phyloP scores from a whole-genome alignment of 2,797 vertebrate species.

The Phataginus tricuspis region DNA sequence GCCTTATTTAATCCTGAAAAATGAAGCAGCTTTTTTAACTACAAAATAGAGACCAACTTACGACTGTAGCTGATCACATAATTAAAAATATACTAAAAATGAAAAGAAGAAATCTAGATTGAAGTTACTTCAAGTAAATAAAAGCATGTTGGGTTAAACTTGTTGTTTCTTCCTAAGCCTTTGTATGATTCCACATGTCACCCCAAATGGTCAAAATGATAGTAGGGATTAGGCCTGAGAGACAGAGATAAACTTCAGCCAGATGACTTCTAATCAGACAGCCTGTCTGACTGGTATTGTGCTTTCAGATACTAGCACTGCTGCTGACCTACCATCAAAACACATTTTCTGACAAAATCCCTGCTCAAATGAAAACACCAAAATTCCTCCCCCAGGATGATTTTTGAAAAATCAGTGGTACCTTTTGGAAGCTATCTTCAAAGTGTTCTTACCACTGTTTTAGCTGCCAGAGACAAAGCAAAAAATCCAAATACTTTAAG shows the following conservation, averaged over 20 bases:
- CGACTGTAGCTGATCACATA: slow-evolving; percentile 72
- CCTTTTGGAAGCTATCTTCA: slow-evolving; percentile 80
- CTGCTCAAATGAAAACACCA: slow-evolving; percentile 76
- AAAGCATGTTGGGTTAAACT: slow-evolving; percentile 78
- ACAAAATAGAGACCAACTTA: slow-evolving; percentile 70
- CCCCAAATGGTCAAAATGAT: slow-evolving; percentile 71
- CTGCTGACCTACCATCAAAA: slow-evolving; percentile 69
- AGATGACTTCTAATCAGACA: slow-evolving; percentile 61
- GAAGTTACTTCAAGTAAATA: slow-evolving; percentile 79
- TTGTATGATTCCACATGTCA: slow-evolving; percentile 79
- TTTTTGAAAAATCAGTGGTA: slow-evolving; percentile 78
- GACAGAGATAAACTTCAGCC: slow-evolving; percentile 56
- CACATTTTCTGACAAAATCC: slow-evolving; percentile 72
- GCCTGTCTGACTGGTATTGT: slow-evolving; percentile 69
- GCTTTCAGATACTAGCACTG: slow-evolving; percentile 78
- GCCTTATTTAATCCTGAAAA: slow-evolving; percentile 69
- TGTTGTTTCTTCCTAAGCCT: slow-evolving; percentile 82
- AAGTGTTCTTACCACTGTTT: slow-evolving; percentile 84
- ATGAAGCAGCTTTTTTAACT: slow-evolving; percentile 47
- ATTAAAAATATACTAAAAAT: slow-evolving; percentile 55
- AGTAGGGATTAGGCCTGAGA: slow-evolving; percentile 72
- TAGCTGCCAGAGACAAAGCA: slow-evolving; percentile 89
- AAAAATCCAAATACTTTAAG: slow-evolving; percentile 71
- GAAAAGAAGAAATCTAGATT: slow-evolving; percentile 75
- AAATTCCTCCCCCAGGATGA: slow-evolving; percentile 67